phyloP scores from a whole-genome alignment of 2,113 vertebrate species.

The Suncus etruscus region DNA sequence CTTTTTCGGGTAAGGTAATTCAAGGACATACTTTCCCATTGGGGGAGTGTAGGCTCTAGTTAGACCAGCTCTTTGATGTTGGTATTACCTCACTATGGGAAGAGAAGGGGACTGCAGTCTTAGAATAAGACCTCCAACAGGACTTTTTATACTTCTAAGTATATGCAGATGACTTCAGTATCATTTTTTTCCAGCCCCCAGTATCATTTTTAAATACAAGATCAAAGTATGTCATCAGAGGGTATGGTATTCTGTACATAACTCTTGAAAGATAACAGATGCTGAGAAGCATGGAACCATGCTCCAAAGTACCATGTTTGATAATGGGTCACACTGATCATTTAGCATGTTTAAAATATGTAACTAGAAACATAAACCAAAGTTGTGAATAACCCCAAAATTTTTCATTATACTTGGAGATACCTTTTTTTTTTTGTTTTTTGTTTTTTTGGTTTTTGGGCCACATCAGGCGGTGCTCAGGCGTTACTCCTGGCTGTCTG shows the following conservation, averaged over 20 bases:
- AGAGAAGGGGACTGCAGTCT: background rate
- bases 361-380: constrained; percentile 4
- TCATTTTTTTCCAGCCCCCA: background rate
- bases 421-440: no score
- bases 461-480: no score
- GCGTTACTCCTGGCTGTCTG: no score
- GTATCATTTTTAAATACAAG: background rate
- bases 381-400: constrained; percentile 34
- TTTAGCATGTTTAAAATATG: background rate
- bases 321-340: background rate
- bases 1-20: background rate
- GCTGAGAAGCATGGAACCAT: background rate
- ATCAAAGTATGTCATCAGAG: background rate
- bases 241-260: background rate
- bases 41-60: background rate
- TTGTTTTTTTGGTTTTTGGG: no score
- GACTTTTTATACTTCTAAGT: background rate
- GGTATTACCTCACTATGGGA: background rate
- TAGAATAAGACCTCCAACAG: background rate
- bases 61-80: background rate
- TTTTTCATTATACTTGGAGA: constrained; percentile 35
- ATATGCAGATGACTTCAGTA: background rate
- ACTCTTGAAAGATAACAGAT: background rate
- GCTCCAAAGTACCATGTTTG: background rate
- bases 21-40: background rate